Base-by-base conservation (phyloP, 1,140 invertebrate species). In the Drosophila lacertosa region DNA sequence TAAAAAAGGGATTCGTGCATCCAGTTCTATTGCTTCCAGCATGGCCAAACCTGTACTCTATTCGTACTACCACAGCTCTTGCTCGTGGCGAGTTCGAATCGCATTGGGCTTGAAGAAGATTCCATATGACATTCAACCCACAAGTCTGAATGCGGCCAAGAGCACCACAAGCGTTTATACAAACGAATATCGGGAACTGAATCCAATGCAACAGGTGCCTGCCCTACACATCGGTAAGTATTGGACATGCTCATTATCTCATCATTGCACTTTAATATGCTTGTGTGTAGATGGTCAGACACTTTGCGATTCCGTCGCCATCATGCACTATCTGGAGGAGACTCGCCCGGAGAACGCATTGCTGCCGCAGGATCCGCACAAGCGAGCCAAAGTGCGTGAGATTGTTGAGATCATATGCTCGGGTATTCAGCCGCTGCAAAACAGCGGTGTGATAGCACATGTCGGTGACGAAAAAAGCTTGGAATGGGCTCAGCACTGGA, bases 281-380 rank as follows among this genome's bases (percentile, higher is more conserved):
- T 11, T 29, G 18, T 3, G 59, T 67, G 29, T 70, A 94, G 94
- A 96, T 93, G 96, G 95, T 40, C 94, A 95, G 65, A 95, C 95
- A 1, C 90, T 98, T 13, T 95, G 97, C 74, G 97, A 99, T 92
- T 98, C 97, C 90, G 91, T 98, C 39, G 97, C 96, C 77, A 99
- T 99, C 70, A 95, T 99, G 93, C 96, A 99, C 92, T 99, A 98
- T 92, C 92, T 99, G 75, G 97, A 99, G 91, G 97, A 99, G 91
- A 96, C 95, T 1, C 93, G 96, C 80, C 96, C 97, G 1, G 94
- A 97, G 80, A 93, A 95, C 55, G 94, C 96, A 26, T 90, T 98
- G 6, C 93, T 99, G 91, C 97, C 98, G 13, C 94, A 95, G 79
- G 97, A 97, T 92, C 94, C 96, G 33, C 93, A 95, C 11, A 94